Evolutionary conservation across 2,888 invertebrate genomes (phyloP).

Genomic region (Eledona agricola): DNA sequence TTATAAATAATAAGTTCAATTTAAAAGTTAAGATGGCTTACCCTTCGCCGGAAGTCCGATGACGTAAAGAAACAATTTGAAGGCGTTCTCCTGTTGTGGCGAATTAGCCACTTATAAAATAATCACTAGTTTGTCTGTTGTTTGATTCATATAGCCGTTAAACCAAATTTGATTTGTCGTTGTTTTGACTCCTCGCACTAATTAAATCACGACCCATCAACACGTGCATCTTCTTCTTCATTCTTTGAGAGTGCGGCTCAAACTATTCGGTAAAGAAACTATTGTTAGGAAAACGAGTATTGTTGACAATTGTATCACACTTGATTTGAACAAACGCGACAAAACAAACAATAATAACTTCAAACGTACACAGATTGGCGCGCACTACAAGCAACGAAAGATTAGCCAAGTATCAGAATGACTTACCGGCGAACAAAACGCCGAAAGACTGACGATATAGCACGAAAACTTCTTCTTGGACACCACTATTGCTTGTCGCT

Average conservation of each 20-base stretch:
- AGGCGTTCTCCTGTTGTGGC: conserved; percentile 39
- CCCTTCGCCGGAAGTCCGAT: conserved; percentile 50
- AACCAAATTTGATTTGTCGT: conserved; percentile 17
- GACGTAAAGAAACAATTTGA: conserved; percentile 52
- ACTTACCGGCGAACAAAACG: conserved; percentile 19
- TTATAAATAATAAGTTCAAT: conserved; percentile 56
- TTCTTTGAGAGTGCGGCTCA: too few species aligned
- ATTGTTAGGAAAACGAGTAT: too few species aligned
- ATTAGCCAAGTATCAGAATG: conserved; percentile 12
- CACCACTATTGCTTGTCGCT: too few species aligned
- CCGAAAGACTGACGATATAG: conserved; percentile 23
- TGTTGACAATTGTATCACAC: too few species aligned
- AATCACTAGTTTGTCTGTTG: conserved; percentile 29
- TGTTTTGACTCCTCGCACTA: conserved; percentile 12
- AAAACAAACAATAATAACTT: conserved; percentile 7
- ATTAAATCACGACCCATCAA: conserved; percentile 8
- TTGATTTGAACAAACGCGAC: too few species aligned
- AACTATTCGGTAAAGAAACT: too few species aligned
- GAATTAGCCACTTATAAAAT: conserved; percentile 38
- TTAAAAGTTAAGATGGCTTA: conserved; percentile 49
- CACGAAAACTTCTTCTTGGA: conserved; percentile 18
- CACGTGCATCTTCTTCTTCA: neutral
- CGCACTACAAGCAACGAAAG: conserved; percentile 14
- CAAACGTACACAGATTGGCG: conserved; percentile 12
- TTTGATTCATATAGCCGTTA: conserved; percentile 30